phyloP scores from a whole-genome alignment of 53 echinoderm and acorn worm genomes.

The Hippasteria phrygiana region DNA sequence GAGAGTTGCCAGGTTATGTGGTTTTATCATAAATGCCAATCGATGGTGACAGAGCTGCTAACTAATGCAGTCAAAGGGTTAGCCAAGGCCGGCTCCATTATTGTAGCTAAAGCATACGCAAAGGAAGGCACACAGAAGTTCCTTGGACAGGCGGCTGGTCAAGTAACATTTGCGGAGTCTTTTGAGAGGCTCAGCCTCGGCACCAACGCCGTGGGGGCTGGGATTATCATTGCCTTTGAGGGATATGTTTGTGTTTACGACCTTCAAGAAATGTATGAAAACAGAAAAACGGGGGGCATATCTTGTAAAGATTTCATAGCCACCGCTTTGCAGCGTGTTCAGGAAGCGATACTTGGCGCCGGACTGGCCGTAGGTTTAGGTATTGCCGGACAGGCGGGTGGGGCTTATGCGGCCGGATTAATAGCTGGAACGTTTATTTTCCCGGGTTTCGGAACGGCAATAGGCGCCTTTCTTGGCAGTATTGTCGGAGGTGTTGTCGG shows the following conservation, averaged over 20 bases:
- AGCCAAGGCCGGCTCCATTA: background rate
- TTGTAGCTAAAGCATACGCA: background rate
- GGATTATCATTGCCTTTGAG: slow-evolving; percentile 20
- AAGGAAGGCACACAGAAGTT: background rate
- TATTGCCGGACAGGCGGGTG: background rate
- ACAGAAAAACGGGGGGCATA: slow-evolving; percentile 5
- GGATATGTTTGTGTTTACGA: slow-evolving; percentile 16
- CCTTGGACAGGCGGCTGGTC: too few species aligned
- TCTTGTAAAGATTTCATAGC: slow-evolving; percentile 25
- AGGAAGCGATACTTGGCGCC: background rate
- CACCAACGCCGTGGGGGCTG: background rate
- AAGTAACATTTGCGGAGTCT: too few species aligned
- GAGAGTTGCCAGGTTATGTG: slow-evolving; percentile 49
- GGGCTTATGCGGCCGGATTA: too few species aligned
- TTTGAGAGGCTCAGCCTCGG: too few species aligned
- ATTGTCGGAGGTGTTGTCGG: slow-evolving; percentile 36
- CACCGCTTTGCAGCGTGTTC: background rate
- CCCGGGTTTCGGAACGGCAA: slow-evolving; percentile 16
- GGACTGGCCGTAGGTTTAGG: slow-evolving; percentile 7
- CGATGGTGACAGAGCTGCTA: background rate
- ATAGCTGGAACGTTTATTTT: too few species aligned
- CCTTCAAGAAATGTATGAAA: background rate
- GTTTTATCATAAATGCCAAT: slow-evolving; percentile 26
- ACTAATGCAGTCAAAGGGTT: background rate
- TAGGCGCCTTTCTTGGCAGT: background rate